Evolutionary conservation across 2,797 vertebrate genomes (phyloP).

Genomic region (Diglossa cyanea): DNA sequence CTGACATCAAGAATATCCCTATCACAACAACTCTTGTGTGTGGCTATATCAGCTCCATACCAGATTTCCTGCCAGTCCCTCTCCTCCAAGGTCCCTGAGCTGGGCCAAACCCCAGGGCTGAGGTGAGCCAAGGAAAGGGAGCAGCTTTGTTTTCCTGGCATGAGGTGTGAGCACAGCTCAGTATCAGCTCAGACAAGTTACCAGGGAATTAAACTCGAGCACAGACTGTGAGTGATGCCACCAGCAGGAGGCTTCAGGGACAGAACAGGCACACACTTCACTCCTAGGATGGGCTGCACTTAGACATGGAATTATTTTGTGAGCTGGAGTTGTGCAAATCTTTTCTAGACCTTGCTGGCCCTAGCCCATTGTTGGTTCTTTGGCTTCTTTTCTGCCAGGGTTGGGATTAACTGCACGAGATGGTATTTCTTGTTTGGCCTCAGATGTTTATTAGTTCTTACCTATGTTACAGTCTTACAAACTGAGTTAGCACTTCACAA

Average conservation of each 20-base stretch:
- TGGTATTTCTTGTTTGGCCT: background rate
- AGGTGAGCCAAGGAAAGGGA: background rate
- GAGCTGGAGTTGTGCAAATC: background rate
- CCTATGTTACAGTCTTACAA: background rate
- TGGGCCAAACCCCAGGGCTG: background rate
- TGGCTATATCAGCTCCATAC: background rate
- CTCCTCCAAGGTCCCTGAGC: background rate
- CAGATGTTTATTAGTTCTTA: background rate
- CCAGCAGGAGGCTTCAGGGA: background rate
- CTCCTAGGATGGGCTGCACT: background rate
- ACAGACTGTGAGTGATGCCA: background rate
- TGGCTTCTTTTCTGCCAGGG: background rate
- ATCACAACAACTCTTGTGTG: background rate
- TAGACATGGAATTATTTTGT: background rate
- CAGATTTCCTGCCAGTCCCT: rapidly evolving
- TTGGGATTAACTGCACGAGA: background rate
- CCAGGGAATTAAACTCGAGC: background rate
- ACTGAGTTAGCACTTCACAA: background rate
- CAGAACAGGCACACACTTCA: background rate
- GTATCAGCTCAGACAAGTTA: background rate
- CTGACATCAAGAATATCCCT: rapidly evolving
- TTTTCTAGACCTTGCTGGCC: background rate
- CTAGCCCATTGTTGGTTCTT: background rate
- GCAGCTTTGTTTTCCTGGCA: background rate
- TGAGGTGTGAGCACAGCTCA: background rate